phyloP scores from a whole-genome alignment of 2,888 invertebrate genomes.

The Anthrax anthrax region DNA sequence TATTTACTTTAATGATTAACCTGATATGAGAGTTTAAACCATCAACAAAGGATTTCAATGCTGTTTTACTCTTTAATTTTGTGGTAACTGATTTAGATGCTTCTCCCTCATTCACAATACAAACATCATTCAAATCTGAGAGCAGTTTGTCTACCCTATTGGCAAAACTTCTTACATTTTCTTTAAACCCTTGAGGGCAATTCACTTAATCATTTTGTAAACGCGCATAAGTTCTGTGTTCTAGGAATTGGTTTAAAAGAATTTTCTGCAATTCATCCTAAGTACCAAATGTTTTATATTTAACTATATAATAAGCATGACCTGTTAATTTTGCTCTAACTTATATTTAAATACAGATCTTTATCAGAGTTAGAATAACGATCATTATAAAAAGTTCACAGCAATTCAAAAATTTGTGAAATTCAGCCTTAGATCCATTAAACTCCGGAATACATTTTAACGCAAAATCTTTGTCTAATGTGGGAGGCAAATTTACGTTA shows the following conservation, averaged over 20 bases:
- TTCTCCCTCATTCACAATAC: not conserved
- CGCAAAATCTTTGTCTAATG: not conserved
- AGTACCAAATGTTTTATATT: not conserved
- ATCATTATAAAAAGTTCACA: not conserved
- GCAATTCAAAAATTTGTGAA: constrained; percentile 1
- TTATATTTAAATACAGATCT: not conserved
- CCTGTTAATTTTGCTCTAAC: no score
- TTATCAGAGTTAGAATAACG: not conserved
- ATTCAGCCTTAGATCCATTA: not conserved
- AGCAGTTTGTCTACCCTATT: not conserved
- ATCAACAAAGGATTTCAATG: constrained; percentile 4
- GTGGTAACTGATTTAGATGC: not conserved
- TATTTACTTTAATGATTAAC: constrained; percentile 4
- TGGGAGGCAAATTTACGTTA: no score
- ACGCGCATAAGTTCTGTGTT: not conserved
- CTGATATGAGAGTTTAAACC: not conserved
- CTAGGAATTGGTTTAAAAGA: not conserved
- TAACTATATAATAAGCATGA: not conserved
- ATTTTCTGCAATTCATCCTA: not conserved
- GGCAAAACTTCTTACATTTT: not conserved
- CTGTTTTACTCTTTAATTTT: constrained; percentile 1
- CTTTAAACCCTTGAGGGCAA: not conserved
- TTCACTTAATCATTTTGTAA: constrained; percentile 1
- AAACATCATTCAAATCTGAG: not conserved
- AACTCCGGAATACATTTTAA: constrained; percentile 5